Percentiles rank a stretch among this genome's conserved stretches.
Conservation (phyloP, 1,140 invertebrate species). For the Euborellia annulipes region DNA sequence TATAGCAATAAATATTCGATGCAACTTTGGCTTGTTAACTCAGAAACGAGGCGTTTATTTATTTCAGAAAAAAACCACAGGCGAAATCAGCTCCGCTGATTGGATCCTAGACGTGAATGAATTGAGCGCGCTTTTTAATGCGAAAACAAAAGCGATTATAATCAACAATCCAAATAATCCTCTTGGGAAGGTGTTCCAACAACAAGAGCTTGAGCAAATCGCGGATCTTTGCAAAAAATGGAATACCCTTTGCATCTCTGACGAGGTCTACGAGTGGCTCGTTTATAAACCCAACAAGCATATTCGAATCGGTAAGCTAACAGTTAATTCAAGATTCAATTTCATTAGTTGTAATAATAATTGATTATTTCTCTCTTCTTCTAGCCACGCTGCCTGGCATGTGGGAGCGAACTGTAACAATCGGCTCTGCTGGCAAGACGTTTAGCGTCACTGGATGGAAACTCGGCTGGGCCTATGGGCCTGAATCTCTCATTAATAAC, state of each 20-base stretch:
- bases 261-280: slow-evolving; percentile 98
- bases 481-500: slow-evolving; percentile 59
- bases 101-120: slow-evolving; percentile 80
- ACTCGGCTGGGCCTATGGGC: slow-evolving; percentile 91
- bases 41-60: too few relatives aligned
- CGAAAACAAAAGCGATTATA: slow-evolving; percentile 88
- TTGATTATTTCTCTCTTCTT: slow-evolving; percentile 16
- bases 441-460: slow-evolving; percentile 98
- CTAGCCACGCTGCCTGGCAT: slow-evolving; percentile 84
- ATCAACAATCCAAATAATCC: slow-evolving; percentile 96
- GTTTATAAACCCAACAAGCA: slow-evolving; percentile 76
- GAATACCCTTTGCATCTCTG: slow-evolving; percentile 79
- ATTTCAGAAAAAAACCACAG: slow-evolving; percentile 27
- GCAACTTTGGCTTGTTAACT: too few relatives aligned
- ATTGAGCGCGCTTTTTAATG: slow-evolving; percentile 65
- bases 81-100: slow-evolving; percentile 50
- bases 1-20: not conserved
- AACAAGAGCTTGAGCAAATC: slow-evolving; percentile 57
- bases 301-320: slow-evolving; percentile 73
- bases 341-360: too few relatives aligned
- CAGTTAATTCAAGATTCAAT: too few relatives aligned
- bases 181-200: slow-evolving; percentile 74
- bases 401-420: slow-evolving; percentile 95
- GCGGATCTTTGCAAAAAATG: slow-evolving; percentile 80
- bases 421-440: slow-evolving; percentile 94